Conservation (phyloP, 2,888 invertebrate genomes). For the Dasypolia templi region DNA sequence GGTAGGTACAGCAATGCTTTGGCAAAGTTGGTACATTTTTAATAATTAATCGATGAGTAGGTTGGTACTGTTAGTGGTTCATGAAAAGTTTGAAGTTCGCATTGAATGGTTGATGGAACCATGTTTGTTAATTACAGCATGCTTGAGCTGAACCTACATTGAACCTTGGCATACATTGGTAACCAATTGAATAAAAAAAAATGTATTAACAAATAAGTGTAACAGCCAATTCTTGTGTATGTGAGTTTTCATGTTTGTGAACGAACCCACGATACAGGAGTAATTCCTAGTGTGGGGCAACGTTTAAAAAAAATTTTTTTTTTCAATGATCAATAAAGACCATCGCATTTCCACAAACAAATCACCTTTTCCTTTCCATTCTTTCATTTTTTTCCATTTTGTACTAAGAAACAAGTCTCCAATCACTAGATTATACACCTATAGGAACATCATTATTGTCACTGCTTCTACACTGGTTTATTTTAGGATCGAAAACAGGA, state of each 20-base stretch:
- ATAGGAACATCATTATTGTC: slow-evolving; percentile 72
- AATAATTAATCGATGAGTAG: background rate
- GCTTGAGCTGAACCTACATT: background rate
- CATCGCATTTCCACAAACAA: slow-evolving; percentile 61
- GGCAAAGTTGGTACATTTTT: slow-evolving; percentile 8
- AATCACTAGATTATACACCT: slow-evolving; percentile 61
- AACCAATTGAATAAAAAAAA: background rate
- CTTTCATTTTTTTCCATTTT: slow-evolving; percentile 78
- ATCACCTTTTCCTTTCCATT: slow-evolving; percentile 89
- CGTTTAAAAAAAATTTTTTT: no score
- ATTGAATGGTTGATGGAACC: background rate
- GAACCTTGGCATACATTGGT: background rate
- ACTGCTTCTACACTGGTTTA: slow-evolving; percentile 65
- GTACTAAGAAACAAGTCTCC: slow-evolving; percentile 57
- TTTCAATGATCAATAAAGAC: slow-evolving; percentile 15
- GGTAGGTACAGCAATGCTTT: slow-evolving; percentile 4
- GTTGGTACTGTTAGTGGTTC: background rate
- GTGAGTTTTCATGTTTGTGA: no score
- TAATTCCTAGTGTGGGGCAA: no score
- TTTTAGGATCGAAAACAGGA: slow-evolving; percentile 65
- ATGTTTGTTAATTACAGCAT: background rate
- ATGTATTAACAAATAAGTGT: background rate
- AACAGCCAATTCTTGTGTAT: slow-evolving; percentile 47
- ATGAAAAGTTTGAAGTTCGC: background rate
- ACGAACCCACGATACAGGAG: no score